Conservation (phyloP, 2,113 vertebrate genomes). For the Chaetops frenatus region DNA sequence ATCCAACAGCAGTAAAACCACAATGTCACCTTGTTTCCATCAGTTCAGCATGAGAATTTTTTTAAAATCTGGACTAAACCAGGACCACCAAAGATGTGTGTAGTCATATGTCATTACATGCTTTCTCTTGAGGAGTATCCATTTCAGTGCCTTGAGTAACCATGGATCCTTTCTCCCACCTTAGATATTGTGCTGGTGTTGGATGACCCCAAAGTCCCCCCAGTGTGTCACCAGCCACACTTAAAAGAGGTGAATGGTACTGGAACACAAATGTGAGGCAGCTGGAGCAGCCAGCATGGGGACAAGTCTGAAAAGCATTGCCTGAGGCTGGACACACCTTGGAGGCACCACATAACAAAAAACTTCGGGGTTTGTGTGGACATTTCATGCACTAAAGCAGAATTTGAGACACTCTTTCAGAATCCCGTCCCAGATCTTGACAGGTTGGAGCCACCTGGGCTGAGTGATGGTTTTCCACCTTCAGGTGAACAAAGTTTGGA, state of each 20-base stretch:
- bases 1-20: background rate
- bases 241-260: background rate
- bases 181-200: background rate
- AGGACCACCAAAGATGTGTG: background rate
- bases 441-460: background rate
- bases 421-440: background rate
- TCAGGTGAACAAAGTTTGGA: background rate
- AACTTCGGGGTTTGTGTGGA: fast-evolving
- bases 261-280: background rate
- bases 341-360: background rate
- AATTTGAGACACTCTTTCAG: background rate
- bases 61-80: background rate
- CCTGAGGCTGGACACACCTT: background rate
- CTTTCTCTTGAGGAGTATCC: background rate
- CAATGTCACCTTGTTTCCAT: background rate
- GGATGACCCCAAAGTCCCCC: background rate
- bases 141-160: background rate
- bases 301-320: background rate
- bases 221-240: background rate
- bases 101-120: background rate
- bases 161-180: background rate
- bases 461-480: background rate
- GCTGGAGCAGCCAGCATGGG: background rate
- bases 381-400: background rate
- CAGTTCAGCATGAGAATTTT: background rate